These are phyloP conservation scores for Gari tellinella DNA, from an alignment of 2,888 invertebrate species.

Conservation along the genomic window DNA sequence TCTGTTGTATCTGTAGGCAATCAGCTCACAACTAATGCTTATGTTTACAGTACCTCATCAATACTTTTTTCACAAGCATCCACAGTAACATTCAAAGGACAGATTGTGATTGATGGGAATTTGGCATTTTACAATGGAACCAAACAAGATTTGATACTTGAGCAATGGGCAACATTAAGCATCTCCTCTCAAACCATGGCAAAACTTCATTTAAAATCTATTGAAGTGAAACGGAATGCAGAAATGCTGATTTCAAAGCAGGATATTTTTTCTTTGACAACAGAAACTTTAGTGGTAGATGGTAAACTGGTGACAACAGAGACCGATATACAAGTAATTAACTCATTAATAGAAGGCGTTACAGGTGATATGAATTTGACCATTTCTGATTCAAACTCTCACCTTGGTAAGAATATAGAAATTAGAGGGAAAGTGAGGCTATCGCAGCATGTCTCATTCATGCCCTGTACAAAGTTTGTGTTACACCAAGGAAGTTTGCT, in stretches of 20 bases:
- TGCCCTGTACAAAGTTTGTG: conserved; percentile 54
- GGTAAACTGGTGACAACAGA: background rate
- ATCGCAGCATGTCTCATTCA: conserved; percentile 46
- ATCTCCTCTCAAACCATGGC: too few species aligned
- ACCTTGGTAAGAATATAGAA: conserved; percentile 58
- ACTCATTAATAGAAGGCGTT: too few species aligned
- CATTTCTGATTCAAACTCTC: too few species aligned
- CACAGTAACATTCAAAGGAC: background rate
- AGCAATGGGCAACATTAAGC: background rate
- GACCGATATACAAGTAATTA: background rate
- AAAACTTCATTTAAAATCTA: too few species aligned
- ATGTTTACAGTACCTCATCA: conserved; percentile 16
- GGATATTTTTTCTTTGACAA: conserved; percentile 2
- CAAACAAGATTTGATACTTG: background rate
- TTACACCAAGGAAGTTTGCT: conserved; percentile 48
- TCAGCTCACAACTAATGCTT: conserved; percentile 48
- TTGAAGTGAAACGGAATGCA: too few species aligned
- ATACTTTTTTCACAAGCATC: background rate
- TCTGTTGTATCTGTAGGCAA: conserved; percentile 13
- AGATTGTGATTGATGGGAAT: background rate
- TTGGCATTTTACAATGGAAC: background rate
- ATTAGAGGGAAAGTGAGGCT: conserved; percentile 60
- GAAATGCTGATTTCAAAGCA: too few species aligned
- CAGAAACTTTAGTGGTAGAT: background rate
- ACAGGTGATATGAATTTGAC: too few species aligned